Conservation (phyloP, 2,797 vertebrate species). For the Dicrostonyx torquatus region DNA sequence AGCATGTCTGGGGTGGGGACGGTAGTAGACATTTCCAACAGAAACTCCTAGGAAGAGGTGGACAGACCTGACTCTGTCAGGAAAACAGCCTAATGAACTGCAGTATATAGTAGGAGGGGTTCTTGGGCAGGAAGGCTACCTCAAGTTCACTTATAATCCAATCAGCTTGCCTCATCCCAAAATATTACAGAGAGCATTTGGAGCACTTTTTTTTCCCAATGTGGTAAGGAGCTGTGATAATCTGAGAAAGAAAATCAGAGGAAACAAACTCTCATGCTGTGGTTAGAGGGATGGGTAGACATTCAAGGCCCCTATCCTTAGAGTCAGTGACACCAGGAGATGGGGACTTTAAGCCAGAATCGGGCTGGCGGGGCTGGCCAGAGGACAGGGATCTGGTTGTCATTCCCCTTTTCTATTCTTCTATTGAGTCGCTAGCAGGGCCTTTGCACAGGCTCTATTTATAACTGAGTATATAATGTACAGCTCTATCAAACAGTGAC, state of each 20-base stretch:
- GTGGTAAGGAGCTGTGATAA: neutral
- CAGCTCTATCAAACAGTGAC: accelerated
- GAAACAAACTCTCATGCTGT: neutral
- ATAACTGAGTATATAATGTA: neutral
- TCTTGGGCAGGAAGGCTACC: neutral
- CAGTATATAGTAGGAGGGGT: neutral
- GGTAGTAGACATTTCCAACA: neutral
- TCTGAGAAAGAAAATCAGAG: slow-evolving; percentile 29
- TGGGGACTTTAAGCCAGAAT: neutral
- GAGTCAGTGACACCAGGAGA: neutral
- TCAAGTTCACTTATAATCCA: neutral
- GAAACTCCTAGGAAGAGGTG: slow-evolving; percentile 11
- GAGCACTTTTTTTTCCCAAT: neutral
- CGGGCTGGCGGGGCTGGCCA: neutral
- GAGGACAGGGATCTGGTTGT: too few species aligned
- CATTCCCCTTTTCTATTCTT: neutral
- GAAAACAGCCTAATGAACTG: neutral
- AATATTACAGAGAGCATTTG: neutral
- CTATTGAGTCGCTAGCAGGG: neutral
- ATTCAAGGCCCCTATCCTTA: neutral
- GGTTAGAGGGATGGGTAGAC: neutral
- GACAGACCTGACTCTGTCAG: neutral
- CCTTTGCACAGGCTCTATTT: neutral
- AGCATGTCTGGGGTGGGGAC: neutral
- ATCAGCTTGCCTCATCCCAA: neutral